Evolutionary conservation across 2,888 invertebrate genomes (phyloP), one percentile per base, ranked within the genome.

Genomic region (Caenorhabditis panamensis): DNA sequence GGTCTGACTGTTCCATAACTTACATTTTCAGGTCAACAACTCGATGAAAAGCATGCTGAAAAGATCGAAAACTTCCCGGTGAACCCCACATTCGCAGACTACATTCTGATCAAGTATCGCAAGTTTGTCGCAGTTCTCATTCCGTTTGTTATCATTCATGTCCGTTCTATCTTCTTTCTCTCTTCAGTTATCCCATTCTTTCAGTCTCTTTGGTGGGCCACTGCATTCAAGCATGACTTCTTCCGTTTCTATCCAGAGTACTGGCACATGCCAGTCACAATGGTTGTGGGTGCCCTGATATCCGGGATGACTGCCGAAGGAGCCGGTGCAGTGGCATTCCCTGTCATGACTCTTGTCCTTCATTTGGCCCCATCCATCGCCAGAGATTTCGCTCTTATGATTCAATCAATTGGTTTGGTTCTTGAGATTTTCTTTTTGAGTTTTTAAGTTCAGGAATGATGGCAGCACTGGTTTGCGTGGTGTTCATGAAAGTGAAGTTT

Each of bases 231-330:
- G 28, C 83, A 85, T 79, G 76, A 88, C 76, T 85, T 86, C 53
- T 89, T 89, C 85, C 68, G 79, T 54, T 84, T 86, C 49, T 91
- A 89, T 71, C 76, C 79, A n/a, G 87, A 88, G n/a, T 88, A 88
- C 61, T 91, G 88, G 87, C 85, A 86, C 67, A 90, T 91, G 88
- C 88, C 89, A 11, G 63, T 91, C 31, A 91, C 91, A 6, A 91
- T 91, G 91, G 81, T 90, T 16, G 72, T 89, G n/a, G 91, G 91
- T 0, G 89, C 91, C 22, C 86, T 88, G 18, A 87, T 91, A 54
- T 89, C 88, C 44, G 89, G 89, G 47, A 89, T 89, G 87, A 89
- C 89, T 18, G 84, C 85, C 9, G 89, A 89, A 77, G 89, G 89
- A 18, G 87, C 88, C 16, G 89, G 89, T 44, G 89, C 89, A 11